phyloP scores from a whole-genome alignment of 2,888 invertebrate genomes.

The Volucella bombylans region DNA sequence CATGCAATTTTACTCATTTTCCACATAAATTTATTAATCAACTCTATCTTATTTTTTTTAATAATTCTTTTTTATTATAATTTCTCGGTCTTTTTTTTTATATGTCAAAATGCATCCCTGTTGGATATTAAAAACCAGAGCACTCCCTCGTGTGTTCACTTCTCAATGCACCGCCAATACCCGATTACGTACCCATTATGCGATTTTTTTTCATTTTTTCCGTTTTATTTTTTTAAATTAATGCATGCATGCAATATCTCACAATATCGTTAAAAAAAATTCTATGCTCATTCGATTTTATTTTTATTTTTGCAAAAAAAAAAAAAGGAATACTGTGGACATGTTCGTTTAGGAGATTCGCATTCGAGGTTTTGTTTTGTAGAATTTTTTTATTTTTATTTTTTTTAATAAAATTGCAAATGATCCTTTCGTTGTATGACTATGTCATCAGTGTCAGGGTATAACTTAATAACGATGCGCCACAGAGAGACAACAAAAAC shows the following conservation, averaged over 20 bases:
- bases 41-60: too few species aligned
- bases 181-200: constrained; percentile 12
- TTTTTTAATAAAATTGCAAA: constrained; percentile 41
- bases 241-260: constrained; percentile 46
- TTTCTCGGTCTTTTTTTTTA: too few species aligned
- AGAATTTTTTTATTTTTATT: background rate
- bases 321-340: background rate
- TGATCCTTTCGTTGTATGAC: constrained; percentile 20
- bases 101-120: too few species aligned
- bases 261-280: constrained; percentile 18
- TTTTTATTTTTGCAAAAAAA: constrained; percentile 4
- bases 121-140: too few species aligned
- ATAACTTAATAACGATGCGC: constrained; percentile 46
- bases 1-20: too few species aligned
- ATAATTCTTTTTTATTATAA: too few species aligned
- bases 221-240: constrained; percentile 21
- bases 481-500: constrained; percentile 19
- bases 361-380: background rate
- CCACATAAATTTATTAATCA: too few species aligned
- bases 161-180: too few species aligned
- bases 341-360: constrained; percentile 3
- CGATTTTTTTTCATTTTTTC: background rate
- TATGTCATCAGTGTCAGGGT: constrained; percentile 46
- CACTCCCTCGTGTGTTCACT: too few species aligned
- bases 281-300: background rate